Conservation (phyloP, 2,113 vertebrate genomes). For the Arenaria interpres region DNA sequence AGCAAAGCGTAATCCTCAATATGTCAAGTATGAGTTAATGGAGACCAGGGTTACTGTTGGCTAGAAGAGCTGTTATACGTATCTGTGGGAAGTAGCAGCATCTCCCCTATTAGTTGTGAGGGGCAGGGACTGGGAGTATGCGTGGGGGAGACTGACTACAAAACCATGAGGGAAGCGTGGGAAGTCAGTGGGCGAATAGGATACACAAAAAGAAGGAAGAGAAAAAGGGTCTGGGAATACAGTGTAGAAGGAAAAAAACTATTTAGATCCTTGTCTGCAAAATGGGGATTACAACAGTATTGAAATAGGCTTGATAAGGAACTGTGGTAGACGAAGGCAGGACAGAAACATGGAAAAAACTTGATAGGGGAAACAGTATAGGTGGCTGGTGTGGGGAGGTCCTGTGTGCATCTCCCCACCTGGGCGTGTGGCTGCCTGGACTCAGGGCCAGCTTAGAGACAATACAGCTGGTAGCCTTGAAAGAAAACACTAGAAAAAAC, state of each 20-base stretch:
- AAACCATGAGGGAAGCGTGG: not conserved
- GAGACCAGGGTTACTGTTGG: not conserved
- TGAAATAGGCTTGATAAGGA: not conserved
- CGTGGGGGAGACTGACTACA: not conserved
- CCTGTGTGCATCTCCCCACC: not conserved
- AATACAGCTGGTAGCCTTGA: not conserved
- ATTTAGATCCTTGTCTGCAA: not conserved
- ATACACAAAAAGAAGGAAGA: not conserved
- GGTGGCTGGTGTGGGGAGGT: accelerated
- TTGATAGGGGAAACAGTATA: not conserved
- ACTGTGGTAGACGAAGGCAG: not conserved
- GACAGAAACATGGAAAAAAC: not conserved
- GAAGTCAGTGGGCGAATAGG: not conserved
- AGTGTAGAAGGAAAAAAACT: not conserved
- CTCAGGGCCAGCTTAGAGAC: not conserved
- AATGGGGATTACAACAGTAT: not conserved
- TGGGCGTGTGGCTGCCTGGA: not conserved
- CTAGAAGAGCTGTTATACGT: not conserved
- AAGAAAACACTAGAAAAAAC: not conserved
- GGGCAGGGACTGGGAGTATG: not conserved
- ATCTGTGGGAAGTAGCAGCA: not conserved
- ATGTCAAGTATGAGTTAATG: not conserved
- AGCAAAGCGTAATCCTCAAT: not conserved
- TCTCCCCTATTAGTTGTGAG: not conserved
- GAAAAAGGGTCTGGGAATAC: not conserved